Percentiles rank a stretch among this genome's conserved stretches.
These are phyloP conservation scores for Tympanoctomys barrerae DNA, from an alignment of 2,797 vertebrate genomes.

Conservation along the genomic window DNA sequence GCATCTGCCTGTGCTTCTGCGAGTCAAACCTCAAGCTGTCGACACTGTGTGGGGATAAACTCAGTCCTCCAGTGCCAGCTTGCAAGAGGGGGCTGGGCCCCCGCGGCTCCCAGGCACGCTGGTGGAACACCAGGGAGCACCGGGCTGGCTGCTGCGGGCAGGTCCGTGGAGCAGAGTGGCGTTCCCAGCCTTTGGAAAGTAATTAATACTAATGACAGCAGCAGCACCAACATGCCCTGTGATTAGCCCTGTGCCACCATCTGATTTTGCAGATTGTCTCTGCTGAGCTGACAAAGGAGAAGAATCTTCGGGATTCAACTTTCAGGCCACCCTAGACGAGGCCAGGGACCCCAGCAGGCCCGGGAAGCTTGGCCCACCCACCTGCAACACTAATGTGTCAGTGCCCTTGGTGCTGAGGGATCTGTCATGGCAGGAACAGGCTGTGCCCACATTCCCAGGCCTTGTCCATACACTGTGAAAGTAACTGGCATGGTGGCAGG, in stretches of 20 bases:
- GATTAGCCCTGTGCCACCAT: not conserved
- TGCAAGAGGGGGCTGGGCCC: not conserved
- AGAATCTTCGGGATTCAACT: fast-evolving
- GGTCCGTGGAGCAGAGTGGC: not conserved
- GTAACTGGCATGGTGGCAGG: conserved; percentile 13
- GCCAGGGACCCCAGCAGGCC: not conserved
- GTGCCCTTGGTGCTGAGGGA: not conserved
- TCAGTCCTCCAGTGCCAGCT: not conserved
- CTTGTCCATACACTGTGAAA: not conserved
- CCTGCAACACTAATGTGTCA: fast-evolving
- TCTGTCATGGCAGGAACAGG: not conserved
- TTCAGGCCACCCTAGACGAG: not conserved
- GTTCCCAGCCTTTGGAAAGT: conserved; percentile 42
- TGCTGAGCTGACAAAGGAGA: not conserved
- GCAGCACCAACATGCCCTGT: not conserved
- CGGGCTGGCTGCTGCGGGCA: not conserved
- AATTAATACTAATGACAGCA: conserved; percentile 50
- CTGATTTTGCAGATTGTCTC: not conserved
- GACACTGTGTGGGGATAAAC: not conserved
- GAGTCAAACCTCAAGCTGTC: conserved; percentile 70
- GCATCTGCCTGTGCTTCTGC: conserved; percentile 57
- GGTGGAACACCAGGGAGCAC: fast-evolving
- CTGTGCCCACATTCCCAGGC: not conserved
- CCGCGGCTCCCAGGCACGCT: not conserved
- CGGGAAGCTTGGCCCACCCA: not conserved